phyloP scores from a whole-genome alignment of 2,888 invertebrate species.

The Ecdyonurus torrentis region DNA sequence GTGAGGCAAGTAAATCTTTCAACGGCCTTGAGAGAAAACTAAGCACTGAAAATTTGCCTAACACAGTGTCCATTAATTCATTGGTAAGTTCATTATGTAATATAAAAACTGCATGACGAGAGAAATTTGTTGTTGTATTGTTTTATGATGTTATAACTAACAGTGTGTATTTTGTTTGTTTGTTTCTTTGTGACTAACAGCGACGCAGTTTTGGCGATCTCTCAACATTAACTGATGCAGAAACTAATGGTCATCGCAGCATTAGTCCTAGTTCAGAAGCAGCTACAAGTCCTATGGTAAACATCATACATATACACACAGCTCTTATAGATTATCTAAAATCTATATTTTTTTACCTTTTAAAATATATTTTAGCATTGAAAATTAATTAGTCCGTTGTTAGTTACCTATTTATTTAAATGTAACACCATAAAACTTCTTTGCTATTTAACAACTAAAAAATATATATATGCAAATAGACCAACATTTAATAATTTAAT shows the following conservation, averaged over 20 bases:
- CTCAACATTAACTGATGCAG: conserved; percentile 33
- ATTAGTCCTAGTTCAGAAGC: not conserved
- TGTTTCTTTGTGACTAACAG: conserved; percentile 27
- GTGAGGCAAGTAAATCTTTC: not conserved
- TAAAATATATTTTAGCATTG: too few relatives aligned
- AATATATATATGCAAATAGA: too few relatives aligned
- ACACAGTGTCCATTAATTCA: not conserved
- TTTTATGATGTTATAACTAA: not conserved
- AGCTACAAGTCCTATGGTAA: not conserved
- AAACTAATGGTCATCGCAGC: conserved; percentile 11
- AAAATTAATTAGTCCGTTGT: too few relatives aligned
- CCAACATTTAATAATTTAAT: too few relatives aligned
- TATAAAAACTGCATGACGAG: too few relatives aligned
- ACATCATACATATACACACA: too few relatives aligned
- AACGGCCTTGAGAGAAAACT: not conserved
- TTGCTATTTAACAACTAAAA: too few relatives aligned
- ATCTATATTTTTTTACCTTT: too few relatives aligned
- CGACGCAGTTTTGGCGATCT: conserved; percentile 44
- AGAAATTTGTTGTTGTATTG: too few relatives aligned
- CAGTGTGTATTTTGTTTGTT: conserved; percentile 15
- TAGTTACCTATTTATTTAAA: too few relatives aligned
- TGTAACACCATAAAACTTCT: too few relatives aligned
- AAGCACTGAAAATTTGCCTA: not conserved
- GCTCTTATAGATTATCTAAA: too few relatives aligned
- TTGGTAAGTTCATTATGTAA: not conserved